phyloP scores from a whole-genome alignment of 2,888 invertebrate species.

The Drosophila nigricruria region DNA sequence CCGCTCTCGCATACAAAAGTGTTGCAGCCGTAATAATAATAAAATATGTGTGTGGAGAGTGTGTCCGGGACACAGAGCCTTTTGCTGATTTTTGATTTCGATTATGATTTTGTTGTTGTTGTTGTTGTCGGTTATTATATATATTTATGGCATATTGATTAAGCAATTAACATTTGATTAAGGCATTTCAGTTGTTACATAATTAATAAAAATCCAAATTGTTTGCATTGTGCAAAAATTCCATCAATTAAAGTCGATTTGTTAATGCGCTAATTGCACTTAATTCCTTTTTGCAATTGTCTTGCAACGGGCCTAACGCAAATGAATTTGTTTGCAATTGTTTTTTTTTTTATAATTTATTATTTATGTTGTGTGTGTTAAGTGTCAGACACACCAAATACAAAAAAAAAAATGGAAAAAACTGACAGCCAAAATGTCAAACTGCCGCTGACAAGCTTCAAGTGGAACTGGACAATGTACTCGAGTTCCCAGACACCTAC shows the following conservation, averaged over 20 bases:
- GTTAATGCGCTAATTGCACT: conserved; percentile 60
- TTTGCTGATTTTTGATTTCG: conserved; percentile 37
- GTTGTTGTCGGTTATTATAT: conserved; percentile 22
- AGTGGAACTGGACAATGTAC: conserved; percentile 47
- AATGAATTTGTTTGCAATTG: conserved; percentile 16
- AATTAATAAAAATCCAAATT: conserved; percentile 60
- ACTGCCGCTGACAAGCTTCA: conserved; percentile 66
- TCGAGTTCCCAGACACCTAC: conserved; percentile 48
- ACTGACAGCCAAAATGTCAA: conserved; percentile 77
- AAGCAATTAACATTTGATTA: conserved; percentile 79
- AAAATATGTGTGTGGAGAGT: conserved; percentile 45
- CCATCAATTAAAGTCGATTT: conserved; percentile 65
- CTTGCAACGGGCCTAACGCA: conserved; percentile 16
- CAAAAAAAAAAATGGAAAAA: no score
- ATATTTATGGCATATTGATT: conserved; percentile 81
- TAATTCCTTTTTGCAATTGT: conserved; percentile 32
- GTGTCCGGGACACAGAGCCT: conserved; percentile 50
- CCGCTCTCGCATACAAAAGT: conserved; percentile 66
- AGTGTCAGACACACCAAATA: conserved; percentile 70
- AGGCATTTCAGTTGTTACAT: conserved; percentile 68
- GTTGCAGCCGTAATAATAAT: conserved; percentile 70
- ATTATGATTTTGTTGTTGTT: conserved; percentile 41
- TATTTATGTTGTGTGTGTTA: conserved; percentile 78
- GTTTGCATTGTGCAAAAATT: conserved; percentile 64
- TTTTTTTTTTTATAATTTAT: conserved; percentile 47